phyloP scores from a whole-genome alignment of 2,113 vertebrate genomes.

The Spheniscus mendiculus region DNA sequence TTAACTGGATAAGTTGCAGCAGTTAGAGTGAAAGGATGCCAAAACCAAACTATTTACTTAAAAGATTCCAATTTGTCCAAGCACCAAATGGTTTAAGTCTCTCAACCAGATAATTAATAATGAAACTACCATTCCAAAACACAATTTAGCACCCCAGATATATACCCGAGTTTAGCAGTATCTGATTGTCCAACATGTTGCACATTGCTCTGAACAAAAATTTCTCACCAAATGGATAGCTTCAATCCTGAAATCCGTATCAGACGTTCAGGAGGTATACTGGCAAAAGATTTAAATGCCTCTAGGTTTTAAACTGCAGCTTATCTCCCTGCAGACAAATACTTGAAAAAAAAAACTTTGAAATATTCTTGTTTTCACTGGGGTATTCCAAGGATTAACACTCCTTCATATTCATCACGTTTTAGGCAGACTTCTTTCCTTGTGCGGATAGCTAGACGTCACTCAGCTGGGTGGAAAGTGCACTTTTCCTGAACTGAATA shows the following conservation, averaged over 20 bases:
- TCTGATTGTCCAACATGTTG: conserved; percentile 25
- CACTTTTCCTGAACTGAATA: neutral
- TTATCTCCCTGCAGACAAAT: neutral
- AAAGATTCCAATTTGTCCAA: conserved; percentile 64
- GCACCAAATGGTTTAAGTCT: conserved; percentile 74
- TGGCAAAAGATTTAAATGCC: neutral
- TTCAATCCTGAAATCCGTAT: neutral
- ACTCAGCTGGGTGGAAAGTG: neutral
- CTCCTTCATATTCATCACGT: neutral
- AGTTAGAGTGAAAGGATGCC: conserved; percentile 56
- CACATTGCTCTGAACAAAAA: conserved; percentile 25
- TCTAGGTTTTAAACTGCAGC: neutral
- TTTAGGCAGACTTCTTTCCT: neutral
- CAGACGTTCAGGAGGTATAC: neutral
- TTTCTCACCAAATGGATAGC: neutral
- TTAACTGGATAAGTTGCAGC: conserved; percentile 60
- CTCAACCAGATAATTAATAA: conserved; percentile 73
- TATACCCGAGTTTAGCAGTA: neutral
- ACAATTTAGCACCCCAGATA: conserved; percentile 25
- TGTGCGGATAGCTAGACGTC: neutral
- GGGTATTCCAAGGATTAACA: neutral
- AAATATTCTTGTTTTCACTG: neutral
- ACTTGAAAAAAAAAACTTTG: neutral
- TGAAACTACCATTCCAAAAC: conserved; percentile 67
- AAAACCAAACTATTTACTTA: conserved; percentile 69